Percentiles rank a stretch among this genome's conserved stretches.
Evolutionary conservation across 2,888 invertebrate species (phyloP).

Genomic region (Trypoxylon attenuatum): DNA sequence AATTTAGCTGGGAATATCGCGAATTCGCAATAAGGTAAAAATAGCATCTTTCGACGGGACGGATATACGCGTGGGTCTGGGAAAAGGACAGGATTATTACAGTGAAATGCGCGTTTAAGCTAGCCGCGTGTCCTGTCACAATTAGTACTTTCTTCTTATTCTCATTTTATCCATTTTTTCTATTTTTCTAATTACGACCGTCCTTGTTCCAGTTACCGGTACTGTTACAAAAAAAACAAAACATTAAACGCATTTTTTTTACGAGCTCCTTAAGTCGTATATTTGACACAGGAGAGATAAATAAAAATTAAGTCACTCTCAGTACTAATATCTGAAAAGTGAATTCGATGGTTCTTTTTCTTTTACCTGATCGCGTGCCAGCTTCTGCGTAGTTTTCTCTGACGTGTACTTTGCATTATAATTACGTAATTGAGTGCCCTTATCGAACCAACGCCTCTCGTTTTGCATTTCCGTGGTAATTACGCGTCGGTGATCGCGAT

Average conservation of each 20-base stretch:
- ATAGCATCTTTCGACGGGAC: neutral
- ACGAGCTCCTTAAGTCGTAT: too few species aligned
- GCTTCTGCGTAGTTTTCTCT: neutral
- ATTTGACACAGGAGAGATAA: too few species aligned
- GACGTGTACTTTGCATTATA: neutral
- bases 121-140: too few species aligned
- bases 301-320: too few species aligned
- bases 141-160: neutral
- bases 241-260: too few species aligned
- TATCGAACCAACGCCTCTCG: neutral
- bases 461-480: neutral
- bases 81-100: neutral
- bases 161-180: neutral
- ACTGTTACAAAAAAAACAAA: too few species aligned
- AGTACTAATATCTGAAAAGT: too few species aligned
- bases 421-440: neutral
- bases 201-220: too few species aligned
- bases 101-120: too few species aligned
- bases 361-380: neutral
- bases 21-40: conserved; percentile 1
- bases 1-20: neutral
- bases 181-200: too few species aligned
- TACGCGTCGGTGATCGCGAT: neutral
- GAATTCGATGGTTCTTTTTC: too few species aligned
- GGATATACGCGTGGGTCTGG: neutral